Percentiles rank a stretch among this genome's conserved stretches.
Conservation (phyloP, 2,888 invertebrate genomes). For the Chrysolina americana region DNA sequence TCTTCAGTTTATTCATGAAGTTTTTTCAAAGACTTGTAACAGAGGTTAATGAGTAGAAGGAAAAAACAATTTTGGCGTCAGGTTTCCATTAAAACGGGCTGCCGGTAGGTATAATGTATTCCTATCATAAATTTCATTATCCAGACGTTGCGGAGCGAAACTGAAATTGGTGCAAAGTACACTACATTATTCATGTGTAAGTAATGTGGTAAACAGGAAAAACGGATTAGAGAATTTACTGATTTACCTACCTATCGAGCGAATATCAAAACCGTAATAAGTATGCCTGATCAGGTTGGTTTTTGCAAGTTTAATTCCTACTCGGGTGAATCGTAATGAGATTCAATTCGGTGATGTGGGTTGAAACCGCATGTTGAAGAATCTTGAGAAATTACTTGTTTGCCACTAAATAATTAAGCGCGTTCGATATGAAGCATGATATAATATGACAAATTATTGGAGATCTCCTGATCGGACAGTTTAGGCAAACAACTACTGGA, state of each 20-base stretch:
- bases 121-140: conserved; percentile 33
- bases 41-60: conserved; percentile 25
- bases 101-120: conserved; percentile 29
- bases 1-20: neutral
- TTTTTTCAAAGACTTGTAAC: conserved; percentile 5
- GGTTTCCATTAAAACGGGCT: conserved; percentile 19
- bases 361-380: too few relatives aligned
- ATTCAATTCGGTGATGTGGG: too few relatives aligned
- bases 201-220: conserved; percentile 24
- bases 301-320: too few relatives aligned
- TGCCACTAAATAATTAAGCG: too few relatives aligned
- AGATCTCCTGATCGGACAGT: too few relatives aligned
- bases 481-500: too few relatives aligned
- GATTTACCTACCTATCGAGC: neutral
- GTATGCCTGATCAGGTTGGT: too few relatives aligned
- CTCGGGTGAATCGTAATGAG: too few relatives aligned
- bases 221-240: conserved; percentile 23
- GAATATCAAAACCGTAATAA: too few relatives aligned
- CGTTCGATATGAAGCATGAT: too few relatives aligned
- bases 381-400: too few relatives aligned
- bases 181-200: conserved; percentile 33
- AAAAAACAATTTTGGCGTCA: conserved; percentile 31
- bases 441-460: too few relatives aligned
- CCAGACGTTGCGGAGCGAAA: conserved; percentile 27
- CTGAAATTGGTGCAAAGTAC: conserved; percentile 33